Evolutionary conservation across 2,113 vertebrate genomes (phyloP).

Genomic region (Conger conger): DNA sequence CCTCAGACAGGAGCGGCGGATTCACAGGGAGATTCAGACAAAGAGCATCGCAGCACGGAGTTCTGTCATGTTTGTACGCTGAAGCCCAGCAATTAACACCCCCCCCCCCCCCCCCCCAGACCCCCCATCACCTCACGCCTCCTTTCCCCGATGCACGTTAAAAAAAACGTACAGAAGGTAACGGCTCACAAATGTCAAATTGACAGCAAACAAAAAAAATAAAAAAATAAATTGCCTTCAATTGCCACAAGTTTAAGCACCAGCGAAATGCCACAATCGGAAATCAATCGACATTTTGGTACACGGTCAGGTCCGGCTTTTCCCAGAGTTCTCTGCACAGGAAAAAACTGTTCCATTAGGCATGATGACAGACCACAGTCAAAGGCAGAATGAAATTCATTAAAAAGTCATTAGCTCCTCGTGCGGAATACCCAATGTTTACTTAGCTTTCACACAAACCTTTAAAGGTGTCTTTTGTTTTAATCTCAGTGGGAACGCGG

Average conservation of each 20-base stretch:
- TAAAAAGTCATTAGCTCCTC: constrained; percentile 68
- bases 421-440: constrained; percentile 64
- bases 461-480: constrained; percentile 46
- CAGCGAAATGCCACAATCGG: constrained; percentile 59
- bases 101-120: constrained; percentile 13
- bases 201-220: constrained; percentile 33
- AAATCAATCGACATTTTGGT: constrained; percentile 60
- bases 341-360: constrained; percentile 63
- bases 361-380: constrained; percentile 66
- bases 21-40: not conserved
- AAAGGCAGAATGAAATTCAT: constrained; percentile 70
- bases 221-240: constrained; percentile 51
- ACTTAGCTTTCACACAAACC: constrained; percentile 60
- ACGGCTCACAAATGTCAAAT: constrained; percentile 52
- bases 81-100: constrained; percentile 14
- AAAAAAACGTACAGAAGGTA: constrained; percentile 18
- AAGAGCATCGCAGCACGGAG: not conserved
- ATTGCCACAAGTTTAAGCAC: constrained; percentile 72
- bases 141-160: constrained; percentile 29
- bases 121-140: no score
- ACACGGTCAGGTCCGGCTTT: constrained; percentile 59
- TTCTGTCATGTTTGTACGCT: constrained; percentile 27
- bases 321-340: constrained; percentile 60
- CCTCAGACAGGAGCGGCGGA: not conserved
- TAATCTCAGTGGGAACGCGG: constrained; percentile 53